Evolutionary conservation across 2,888 invertebrate genomes (phyloP).

Genomic region (Megamerina dolium): DNA sequence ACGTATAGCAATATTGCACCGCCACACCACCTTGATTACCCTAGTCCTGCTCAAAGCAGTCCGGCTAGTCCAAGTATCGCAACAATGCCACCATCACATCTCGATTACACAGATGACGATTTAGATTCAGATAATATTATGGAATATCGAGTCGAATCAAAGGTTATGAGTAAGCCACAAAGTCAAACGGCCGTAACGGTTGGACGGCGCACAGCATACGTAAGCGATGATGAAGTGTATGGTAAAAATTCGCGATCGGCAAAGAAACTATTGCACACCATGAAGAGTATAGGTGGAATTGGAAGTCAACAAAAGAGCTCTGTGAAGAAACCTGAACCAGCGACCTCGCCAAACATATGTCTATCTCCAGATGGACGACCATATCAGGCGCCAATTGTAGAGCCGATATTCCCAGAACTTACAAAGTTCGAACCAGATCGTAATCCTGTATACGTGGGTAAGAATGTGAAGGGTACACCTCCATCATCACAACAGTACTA

Average conservation of each 20-base stretch:
- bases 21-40: constrained; percentile 27
- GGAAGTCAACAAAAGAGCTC: constrained; percentile 25
- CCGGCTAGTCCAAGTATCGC: constrained; percentile 34
- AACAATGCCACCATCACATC: constrained; percentile 26
- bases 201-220: constrained; percentile 37
- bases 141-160: constrained; percentile 62
- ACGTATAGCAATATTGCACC: constrained; percentile 18
- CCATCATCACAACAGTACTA: constrained; percentile 15
- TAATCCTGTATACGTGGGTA: constrained; percentile 29
- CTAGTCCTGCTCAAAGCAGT: constrained; percentile 30
- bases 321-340: constrained; percentile 26
- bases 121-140: constrained; percentile 50
- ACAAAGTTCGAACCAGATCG: constrained; percentile 37
- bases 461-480: constrained; percentile 6
- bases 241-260: constrained; percentile 52
- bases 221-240: constrained; percentile 49
- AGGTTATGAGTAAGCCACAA: constrained; percentile 71
- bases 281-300: constrained; percentile 32
- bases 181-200: constrained; percentile 65
- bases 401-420: constrained; percentile 41
- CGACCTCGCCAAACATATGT: constrained; percentile 31
- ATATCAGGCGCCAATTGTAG: constrained; percentile 44
- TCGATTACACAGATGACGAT: constrained; percentile 38
- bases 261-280: constrained; percentile 52
- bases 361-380: constrained; percentile 43